Conservation (phyloP, 2,113 vertebrate genomes). For the Phaethon lepturus region DNA sequence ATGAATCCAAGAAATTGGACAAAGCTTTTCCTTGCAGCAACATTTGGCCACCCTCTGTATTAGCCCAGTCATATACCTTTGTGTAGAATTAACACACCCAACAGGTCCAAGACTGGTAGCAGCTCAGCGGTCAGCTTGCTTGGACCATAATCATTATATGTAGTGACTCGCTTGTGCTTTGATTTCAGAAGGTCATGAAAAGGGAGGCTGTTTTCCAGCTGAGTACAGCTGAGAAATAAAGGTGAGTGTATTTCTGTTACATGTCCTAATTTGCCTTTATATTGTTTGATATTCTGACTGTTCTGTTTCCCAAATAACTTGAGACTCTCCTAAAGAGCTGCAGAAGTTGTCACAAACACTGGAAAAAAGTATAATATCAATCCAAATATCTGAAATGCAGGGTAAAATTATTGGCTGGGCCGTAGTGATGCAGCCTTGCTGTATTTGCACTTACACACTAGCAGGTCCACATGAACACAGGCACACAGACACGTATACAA, state of each 20-base stretch:
- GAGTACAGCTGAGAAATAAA: neutral
- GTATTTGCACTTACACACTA: neutral
- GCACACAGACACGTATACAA: neutral
- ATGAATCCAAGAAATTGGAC: neutral
- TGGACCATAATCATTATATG: neutral
- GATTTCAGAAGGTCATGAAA: neutral
- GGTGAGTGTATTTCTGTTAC: neutral
- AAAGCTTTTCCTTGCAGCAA: neutral
- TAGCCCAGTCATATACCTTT: neutral
- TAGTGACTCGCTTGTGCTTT: neutral
- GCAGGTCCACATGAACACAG: neutral
- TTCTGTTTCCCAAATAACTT: neutral
- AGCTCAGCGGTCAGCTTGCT: neutral
- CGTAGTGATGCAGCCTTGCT: neutral
- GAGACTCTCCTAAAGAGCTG: neutral
- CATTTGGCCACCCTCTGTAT: neutral
- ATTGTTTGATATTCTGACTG: neutral
- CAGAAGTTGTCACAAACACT: neutral
- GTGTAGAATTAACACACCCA: neutral
- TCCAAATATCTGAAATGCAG: neutral
- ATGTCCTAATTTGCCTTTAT: neutral
- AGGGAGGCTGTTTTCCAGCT: neutral
- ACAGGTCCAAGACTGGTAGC: neutral
- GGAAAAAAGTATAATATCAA: neutral
- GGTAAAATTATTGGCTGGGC: neutral